Evolutionary conservation across 2,888 invertebrate species (phyloP), one percentile per base, ranked within the genome.

Genomic region (Ormia ochracea): DNA sequence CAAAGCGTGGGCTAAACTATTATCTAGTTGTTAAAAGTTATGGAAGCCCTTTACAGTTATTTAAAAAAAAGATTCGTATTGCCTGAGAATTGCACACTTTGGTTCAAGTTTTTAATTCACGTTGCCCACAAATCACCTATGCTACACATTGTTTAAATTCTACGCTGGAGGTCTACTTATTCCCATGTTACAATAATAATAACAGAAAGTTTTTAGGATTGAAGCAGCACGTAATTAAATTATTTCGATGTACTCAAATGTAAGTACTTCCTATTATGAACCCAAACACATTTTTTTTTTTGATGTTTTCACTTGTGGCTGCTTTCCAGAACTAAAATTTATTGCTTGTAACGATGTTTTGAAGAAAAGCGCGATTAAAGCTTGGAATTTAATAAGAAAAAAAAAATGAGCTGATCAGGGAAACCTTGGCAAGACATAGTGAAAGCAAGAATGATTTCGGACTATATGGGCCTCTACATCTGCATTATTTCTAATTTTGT

Each of bases 201-300:
- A 36, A 65, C 63, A 59, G 41, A 65, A 36, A 48, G 48, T 5
- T 65, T n/a, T 63, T 14, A 36, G 9, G 10, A 21, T 21, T 59
- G 28, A 59, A 41, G 26, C 1, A 45, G 23, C 21, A 21, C 2
- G n/a, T 19, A 9, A 19, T 33, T 19, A 54, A 52, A 19, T 31
- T 52, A 4, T 17, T 17, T 54, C 4, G 7, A 19, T 12, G 12
- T 9, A 45, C n/a, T n/a, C n/a, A n/a, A n/a, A n/a, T 31, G 19
- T 52, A 19, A 31, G 1, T 6, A 43, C 21, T 43, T 50, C 23
- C n/a, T 50, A 31, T 2, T 9, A 41, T n/a, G n/a, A n/a, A n/a
- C n/a, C n/a, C n/a, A n/a, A n/a, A n/a, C 41, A 41, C 7, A 31
- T 26, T 59, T 59, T 26, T 17, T 23, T 26, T n/a, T n/a, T n/a